These are phyloP conservation scores for Sinopyrophorus schimmeli DNA, from an alignment of 2,888 invertebrate species.

Conservation along the genomic window DNA sequence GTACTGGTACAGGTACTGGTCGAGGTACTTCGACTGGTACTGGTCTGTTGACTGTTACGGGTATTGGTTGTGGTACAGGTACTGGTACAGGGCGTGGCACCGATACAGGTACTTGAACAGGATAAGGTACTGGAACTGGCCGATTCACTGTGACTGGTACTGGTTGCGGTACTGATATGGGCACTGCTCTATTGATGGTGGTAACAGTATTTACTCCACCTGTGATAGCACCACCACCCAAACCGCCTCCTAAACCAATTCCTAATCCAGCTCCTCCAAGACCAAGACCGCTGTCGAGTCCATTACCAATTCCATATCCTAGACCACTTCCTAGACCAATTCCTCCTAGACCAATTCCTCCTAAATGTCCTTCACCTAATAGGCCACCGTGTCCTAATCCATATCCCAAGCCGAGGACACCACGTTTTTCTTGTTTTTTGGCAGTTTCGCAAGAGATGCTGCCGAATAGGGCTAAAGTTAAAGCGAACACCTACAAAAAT, in stretches of 20 bases:
- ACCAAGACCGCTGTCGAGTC: slow-evolving; percentile 27
- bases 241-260: slow-evolving; percentile 27
- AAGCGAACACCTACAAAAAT: slow-evolving; percentile 42
- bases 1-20: slow-evolving; percentile 44
- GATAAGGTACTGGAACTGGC: slow-evolving; percentile 40
- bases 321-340: slow-evolving; percentile 26
- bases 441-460: slow-evolving; percentile 27
- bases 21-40: slow-evolving; percentile 49
- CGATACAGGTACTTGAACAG: slow-evolving; percentile 40
- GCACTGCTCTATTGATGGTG: slow-evolving; percentile 41
- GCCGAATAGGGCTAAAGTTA: slow-evolving; percentile 41
- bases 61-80: slow-evolving; percentile 37
- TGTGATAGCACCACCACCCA: slow-evolving; percentile 18
- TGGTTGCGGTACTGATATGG: slow-evolving; percentile 40
- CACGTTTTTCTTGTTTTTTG: slow-evolving; percentile 50
- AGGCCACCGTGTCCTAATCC: slow-evolving; percentile 15
- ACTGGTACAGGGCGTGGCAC: slow-evolving; percentile 41
- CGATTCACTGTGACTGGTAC: slow-evolving; percentile 39
- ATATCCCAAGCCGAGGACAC: slow-evolving; percentile 44
- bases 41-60: slow-evolving; percentile 36
- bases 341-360: slow-evolving; percentile 2
- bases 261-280: slow-evolving; percentile 26
- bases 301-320: slow-evolving; percentile 29
- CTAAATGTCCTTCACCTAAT: slow-evolving; percentile 1
- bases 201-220: slow-evolving; percentile 36